Evolutionary conservation across 2,888 invertebrate species (phyloP).

Genomic region (Hydraecia micacea): DNA sequence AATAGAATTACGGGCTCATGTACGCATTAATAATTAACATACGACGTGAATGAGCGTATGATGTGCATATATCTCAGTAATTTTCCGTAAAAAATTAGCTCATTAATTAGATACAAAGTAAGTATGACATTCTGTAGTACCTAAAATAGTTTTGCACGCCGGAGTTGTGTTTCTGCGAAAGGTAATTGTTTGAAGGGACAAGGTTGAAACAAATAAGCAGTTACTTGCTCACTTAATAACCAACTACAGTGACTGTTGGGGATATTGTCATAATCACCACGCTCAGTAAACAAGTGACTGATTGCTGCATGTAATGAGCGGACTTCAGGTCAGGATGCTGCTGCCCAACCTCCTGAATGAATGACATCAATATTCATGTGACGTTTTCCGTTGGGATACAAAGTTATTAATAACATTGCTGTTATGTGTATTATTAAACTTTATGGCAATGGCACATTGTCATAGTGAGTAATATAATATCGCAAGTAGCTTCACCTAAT

Average conservation of each 20-base stretch:
- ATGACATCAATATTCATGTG: conserved; percentile 16
- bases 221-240: conserved; percentile 4
- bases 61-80: conserved; percentile 30
- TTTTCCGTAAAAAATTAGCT: conserved; percentile 32
- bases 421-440: conserved; percentile 33
- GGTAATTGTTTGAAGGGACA: conserved; percentile 15
- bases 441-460: conserved; percentile 50
- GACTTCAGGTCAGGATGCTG: conserved; percentile 5
- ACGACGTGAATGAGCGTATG: conserved; percentile 10
- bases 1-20: conserved; percentile 30
- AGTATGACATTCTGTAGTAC: conserved; percentile 2
- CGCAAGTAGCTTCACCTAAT: conserved; percentile 30
- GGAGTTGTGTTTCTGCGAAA: conserved; percentile 22
- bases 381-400: conserved; percentile 7
- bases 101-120: conserved; percentile 12
- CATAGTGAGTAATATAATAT: conserved; percentile 35
- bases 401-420: conserved; percentile 17
- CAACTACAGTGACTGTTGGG: conserved; percentile 5
- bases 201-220: conserved; percentile 20
- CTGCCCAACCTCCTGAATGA: conserved; percentile 22
- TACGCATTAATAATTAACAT: conserved; percentile 30
- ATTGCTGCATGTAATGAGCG: conserved; percentile 25
- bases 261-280: conserved; percentile 23
- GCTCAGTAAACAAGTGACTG: conserved; percentile 11
- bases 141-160: conserved; percentile 3